Evolutionary conservation across 1,140 invertebrate genomes (phyloP).

Genomic region (Drosophila pectinifera): DNA sequence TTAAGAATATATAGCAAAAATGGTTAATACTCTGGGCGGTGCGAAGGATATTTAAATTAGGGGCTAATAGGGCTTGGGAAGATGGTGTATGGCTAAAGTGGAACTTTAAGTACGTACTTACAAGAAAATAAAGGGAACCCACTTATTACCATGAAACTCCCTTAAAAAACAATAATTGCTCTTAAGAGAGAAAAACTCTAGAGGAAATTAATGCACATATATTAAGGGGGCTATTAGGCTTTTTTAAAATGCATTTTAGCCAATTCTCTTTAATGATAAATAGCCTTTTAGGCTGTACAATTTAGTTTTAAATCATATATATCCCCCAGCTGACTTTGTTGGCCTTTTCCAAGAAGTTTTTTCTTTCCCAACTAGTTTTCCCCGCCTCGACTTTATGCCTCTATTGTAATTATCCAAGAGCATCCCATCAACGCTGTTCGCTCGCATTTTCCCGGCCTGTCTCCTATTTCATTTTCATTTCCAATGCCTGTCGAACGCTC

Average conservation of each 20-base stretch:
- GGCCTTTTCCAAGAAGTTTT: not conserved
- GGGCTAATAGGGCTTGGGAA: conserved; percentile 2
- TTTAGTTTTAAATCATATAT: not conserved
- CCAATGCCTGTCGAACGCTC: conserved; percentile 59
- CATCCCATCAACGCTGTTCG: conserved; percentile 21
- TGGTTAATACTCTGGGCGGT: conserved; percentile 6
- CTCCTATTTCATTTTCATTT: conserved; percentile 74
- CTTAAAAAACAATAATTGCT: not conserved
- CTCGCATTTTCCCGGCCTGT: conserved; percentile 33
- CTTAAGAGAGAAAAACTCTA: too few species aligned
- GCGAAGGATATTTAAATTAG: conserved; percentile 19
- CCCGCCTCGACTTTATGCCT: not conserved
- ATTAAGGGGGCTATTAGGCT: too few species aligned
- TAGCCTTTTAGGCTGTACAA: too few species aligned
- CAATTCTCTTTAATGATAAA: too few species aligned
- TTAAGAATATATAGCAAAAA: not conserved
- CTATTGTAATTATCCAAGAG: conserved; percentile 36
- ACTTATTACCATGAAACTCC: not conserved
- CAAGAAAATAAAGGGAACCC: not conserved
- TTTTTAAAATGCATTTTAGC: too few species aligned
- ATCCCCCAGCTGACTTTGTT: not conserved
- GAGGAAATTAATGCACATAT: too few species aligned
- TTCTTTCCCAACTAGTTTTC: not conserved
- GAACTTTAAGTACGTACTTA: conserved; percentile 9
- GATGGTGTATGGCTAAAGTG: conserved; percentile 1